Base-by-base conservation (phyloP, 1,140 invertebrate genomes). In the Battus philenor region DNA sequence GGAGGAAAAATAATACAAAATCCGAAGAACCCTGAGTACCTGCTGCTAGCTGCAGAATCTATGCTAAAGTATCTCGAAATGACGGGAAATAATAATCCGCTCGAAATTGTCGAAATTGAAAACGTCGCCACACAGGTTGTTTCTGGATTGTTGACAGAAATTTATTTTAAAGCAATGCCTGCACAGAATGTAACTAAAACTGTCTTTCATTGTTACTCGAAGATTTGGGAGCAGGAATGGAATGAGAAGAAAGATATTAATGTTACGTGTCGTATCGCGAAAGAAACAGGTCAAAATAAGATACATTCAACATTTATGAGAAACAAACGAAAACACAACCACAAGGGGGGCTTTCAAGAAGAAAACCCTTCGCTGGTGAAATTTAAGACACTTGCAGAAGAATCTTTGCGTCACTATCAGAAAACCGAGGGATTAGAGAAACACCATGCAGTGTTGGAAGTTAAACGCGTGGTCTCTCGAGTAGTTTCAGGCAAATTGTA, bases 191-290 rank as follows among this genome's bases (percentile, higher is more conserved):
- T 8, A 38, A 8, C 18, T 44, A 27, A 59, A 43, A 7, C 55
- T 13, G 49, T 77, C 26, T n/a, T n/a, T n/a, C 41, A 61, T 0
- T 91, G 90, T 53, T 12, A 77, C 2, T 68, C 90, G 9, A 64
- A 67, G 44, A 27, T 65, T 6, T 60, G 43, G 46, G 59, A 64
- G 12, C 41, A 32, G 24, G 6, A 41, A 1, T 68, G 65, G 65
- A 7, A 59, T 1, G 47, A 57, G 2, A 55, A 57, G 12, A 59
- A 56, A 46, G 60, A 65, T 2, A 52, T 62, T 12, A 10, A 50
- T 6, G 56, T 63, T 4, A 32, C 36, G 13, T 66, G 62, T 44
- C 13, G 48, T 20, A 31, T 44, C 15, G 12, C 38, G 11, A 44
- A 51, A 32, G 7, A 44, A n/a, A n/a, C n/a, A n/a, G n/a, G n/a